These are phyloP conservation scores for Phoebastria nigripes DNA, from an alignment of 2,797 vertebrate genomes.

Conservation along the genomic window DNA sequence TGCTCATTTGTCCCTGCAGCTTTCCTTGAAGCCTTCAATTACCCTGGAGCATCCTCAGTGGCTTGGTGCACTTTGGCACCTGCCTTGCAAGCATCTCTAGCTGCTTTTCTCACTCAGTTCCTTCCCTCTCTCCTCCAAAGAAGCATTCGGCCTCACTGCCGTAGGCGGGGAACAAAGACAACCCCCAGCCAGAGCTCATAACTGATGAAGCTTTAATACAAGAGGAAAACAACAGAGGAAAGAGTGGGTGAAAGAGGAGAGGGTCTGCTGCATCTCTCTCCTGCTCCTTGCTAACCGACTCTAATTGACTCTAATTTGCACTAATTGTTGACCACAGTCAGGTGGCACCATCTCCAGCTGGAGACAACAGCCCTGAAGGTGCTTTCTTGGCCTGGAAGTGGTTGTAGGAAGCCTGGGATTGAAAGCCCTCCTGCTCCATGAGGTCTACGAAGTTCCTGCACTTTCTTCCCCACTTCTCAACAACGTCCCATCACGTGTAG, in stretches of 20 bases:
- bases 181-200: background rate
- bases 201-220: background rate
- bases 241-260: background rate
- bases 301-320: background rate
- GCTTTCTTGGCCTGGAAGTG: background rate
- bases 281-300: fast-evolving
- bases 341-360: background rate
- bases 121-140: background rate
- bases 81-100: background rate
- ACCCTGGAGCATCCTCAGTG: background rate
- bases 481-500: fast-evolving
- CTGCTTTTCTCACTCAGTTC: background rate
- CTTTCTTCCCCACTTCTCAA: background rate
- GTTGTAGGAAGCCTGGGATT: background rate
- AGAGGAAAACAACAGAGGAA: background rate
- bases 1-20: too few species aligned
- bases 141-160: background rate
- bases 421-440: background rate
- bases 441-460: background rate
- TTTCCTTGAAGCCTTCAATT: background rate
- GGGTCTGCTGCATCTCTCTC: background rate
- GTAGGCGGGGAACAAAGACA: background rate
- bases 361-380: background rate
- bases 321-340: background rate
- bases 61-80: background rate